Conservation (phyloP, 2,113 vertebrate species). For the Paraplagusia blochii region DNA sequence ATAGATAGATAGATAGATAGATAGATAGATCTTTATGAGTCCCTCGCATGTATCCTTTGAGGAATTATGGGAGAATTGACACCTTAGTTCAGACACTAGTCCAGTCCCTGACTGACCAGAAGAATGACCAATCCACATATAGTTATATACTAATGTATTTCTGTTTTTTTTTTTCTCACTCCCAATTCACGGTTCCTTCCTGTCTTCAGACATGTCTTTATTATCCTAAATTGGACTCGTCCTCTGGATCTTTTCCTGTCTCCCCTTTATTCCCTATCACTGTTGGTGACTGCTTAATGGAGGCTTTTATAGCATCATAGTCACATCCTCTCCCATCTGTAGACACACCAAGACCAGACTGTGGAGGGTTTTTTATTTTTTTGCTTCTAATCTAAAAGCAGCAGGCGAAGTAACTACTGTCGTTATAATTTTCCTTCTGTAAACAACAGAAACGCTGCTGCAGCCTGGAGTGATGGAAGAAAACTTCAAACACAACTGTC, state of each 20-base stretch:
- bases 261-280: conserved; percentile 15
- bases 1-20: too few species aligned
- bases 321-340: conserved; percentile 7
- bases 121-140: too few species aligned
- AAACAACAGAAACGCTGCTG: too few species aligned
- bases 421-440: too few species aligned
- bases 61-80: too few species aligned
- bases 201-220: conserved; percentile 52
- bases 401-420: background rate
- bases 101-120: conserved; percentile 64
- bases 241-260: conserved; percentile 18
- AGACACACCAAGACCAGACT: background rate
- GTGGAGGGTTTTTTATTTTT: background rate
- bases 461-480: too few species aligned
- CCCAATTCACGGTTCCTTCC: conserved; percentile 62
- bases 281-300: conserved; percentile 38
- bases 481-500: too few species aligned
- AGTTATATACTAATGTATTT: too few species aligned
- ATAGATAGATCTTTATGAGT: too few species aligned
- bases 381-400: conserved; percentile 4
- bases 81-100: too few species aligned
- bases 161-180: conserved; percentile 68
- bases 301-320: conserved; percentile 21
- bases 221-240: conserved; percentile 47
- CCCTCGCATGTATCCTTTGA: too few species aligned